Evolutionary conservation across 2,797 vertebrate species (phyloP), one percentile per base, ranked within the genome.

Genomic region (Anisognathus igniventris): DNA sequence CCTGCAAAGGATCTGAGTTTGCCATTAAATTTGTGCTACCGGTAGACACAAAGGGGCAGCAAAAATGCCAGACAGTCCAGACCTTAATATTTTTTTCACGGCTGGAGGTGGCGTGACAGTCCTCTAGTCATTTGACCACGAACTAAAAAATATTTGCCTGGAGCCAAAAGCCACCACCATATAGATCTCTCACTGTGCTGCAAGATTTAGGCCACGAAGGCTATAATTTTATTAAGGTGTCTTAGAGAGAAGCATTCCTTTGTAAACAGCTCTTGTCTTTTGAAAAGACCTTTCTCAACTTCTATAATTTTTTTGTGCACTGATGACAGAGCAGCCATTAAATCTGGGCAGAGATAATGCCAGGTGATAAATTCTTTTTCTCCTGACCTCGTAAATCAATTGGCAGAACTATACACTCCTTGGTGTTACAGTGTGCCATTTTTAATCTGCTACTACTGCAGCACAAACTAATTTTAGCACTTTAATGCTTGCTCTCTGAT

Each of bases 331-430:
- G 15, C 35, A 94, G n/a, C 39, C 61, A 87, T 80, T 86, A 92
- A 92, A 94, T 93, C 74, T 67, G 58, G 48, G 50, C 48, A 88
- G 74, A 95, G 88, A 79, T 90, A 91, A 93, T 88, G 48, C 50
- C 92, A 95, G 58, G 39, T 89, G 86, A 95, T 93, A 93, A 91
- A 93, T 96, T 80, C 48, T 89, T 95, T 92, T 94, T 60, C 83
- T 90, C n/a, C 47, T 87, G 66, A 86, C 80, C 84, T 94, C 60
- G 18, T 96, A 95, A 97, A 96, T 96, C 95, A 94, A 44, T 53
- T 84, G 64, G 42, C 58, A 94, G 71, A 94, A 84, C 39, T 62
- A 62, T 66, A 75, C 14, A 10, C n/a, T 82, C 22, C 68, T 90
- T 89, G 44, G 15, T 86, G 45, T 90, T 78, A 56, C 62, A 64